phyloP scores from a whole-genome alignment of 2,888 invertebrate genomes.

The Prosopocoilus inquinatus region DNA sequence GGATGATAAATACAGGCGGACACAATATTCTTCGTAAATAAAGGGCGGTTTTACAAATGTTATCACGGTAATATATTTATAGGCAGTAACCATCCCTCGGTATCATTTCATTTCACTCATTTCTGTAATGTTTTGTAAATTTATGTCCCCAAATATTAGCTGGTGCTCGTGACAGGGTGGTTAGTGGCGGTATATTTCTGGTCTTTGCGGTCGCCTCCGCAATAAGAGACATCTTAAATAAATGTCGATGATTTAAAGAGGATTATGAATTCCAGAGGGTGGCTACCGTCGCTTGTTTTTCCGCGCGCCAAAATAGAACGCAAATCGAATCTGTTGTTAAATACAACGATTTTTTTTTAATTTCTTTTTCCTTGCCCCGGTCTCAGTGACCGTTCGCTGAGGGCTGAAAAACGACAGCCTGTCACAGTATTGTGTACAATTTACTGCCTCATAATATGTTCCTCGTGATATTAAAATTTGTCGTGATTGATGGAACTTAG shows the following conservation, averaged over 20 bases:
- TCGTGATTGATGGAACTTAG: conserved; percentile 52
- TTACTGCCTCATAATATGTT: conserved; percentile 50
- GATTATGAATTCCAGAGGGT: conserved; percentile 3
- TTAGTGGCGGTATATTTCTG: conserved; percentile 21
- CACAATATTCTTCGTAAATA: conserved; percentile 45
- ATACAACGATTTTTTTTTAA: neutral
- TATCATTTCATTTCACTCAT: conserved; percentile 49
- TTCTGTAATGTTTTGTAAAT: conserved; percentile 56
- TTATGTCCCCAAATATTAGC: conserved; percentile 58
- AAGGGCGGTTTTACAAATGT: conserved; percentile 53
- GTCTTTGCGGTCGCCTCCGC: conserved; percentile 14
- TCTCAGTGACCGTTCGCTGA: conserved; percentile 8
- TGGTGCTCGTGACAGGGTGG: conserved; percentile 45
- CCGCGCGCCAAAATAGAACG: too few relatives aligned
- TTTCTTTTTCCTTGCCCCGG: neutral
- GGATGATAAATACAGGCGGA: conserved; percentile 50
- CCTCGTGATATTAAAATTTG: conserved; percentile 52
- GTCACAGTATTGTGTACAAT: conserved; percentile 50
- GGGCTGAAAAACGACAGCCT: conserved; percentile 41
- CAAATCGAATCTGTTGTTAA: too few relatives aligned
- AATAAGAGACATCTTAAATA: conserved; percentile 14
- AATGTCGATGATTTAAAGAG: conserved; percentile 13
- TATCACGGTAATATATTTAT: conserved; percentile 53
- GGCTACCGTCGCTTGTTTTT: neutral
- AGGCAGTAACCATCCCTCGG: conserved; percentile 31